phyloP scores from a whole-genome alignment of 92 coral and sea anemone species.

The Zoanthus sansibaricus region DNA sequence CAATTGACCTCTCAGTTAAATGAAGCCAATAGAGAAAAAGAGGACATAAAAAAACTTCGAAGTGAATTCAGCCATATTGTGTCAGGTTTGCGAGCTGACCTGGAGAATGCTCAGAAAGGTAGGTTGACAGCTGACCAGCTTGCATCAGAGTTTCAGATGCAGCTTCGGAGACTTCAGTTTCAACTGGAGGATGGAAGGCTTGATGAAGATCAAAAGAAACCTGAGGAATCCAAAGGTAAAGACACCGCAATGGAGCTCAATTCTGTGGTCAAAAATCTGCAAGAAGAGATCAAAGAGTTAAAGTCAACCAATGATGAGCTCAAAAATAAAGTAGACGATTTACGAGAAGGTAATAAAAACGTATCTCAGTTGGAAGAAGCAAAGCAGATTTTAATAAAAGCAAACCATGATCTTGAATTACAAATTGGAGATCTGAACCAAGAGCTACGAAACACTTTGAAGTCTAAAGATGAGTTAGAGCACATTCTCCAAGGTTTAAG shows the following conservation, averaged over 20 bases:
- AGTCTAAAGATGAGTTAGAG: slow-evolving; percentile 54
- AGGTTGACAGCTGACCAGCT: slow-evolving; percentile 81
- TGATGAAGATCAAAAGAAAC: neutral
- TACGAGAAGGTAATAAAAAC: slow-evolving; percentile 29
- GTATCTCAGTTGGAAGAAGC: slow-evolving; percentile 57
- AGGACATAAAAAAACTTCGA: slow-evolving; percentile 75
- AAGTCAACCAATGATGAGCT: slow-evolving; percentile 55
- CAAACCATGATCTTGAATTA: slow-evolving; percentile 47
- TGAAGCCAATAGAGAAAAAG: slow-evolving; percentile 59
- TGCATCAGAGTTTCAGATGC: slow-evolving; percentile 77
- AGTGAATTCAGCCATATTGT: slow-evolving; percentile 88
- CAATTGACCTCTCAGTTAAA: slow-evolving; percentile 44
- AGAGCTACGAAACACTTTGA: slow-evolving; percentile 41
- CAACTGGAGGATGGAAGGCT: slow-evolving; percentile 1
- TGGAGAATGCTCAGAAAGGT: slow-evolving; percentile 79
- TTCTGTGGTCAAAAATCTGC: slow-evolving; percentile 40
- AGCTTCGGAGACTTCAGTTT: slow-evolving; percentile 39
- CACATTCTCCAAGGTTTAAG: slow-evolving; percentile 74
- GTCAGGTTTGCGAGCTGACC: slow-evolving; percentile 88
- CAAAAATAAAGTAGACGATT: slow-evolving; percentile 46
- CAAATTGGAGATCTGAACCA: slow-evolving; percentile 21
- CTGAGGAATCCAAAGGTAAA: slow-evolving; percentile 14
- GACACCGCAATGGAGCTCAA: slow-evolving; percentile 12
- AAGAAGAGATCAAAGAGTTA: slow-evolving; percentile 77
- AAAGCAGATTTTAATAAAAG: slow-evolving; percentile 35